Evolutionary conservation across 2,113 vertebrate species (phyloP), one percentile per base, ranked within the genome.

Genomic region (Riparia riparia): DNA sequence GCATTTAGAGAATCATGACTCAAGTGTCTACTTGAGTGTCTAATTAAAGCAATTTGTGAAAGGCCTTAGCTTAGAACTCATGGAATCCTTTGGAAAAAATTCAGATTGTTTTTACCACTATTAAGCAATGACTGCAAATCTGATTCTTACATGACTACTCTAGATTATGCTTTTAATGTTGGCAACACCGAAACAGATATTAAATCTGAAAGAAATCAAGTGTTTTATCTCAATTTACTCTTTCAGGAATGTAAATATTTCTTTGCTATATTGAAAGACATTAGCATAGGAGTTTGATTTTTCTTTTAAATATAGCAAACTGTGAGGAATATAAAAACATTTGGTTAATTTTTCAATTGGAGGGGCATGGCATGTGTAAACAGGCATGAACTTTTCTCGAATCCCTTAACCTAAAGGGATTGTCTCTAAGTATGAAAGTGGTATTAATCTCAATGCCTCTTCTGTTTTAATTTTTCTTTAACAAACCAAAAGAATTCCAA

Each of bases 21-120:
- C 45, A 54, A 89, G n/a, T 51, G 51, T 91, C 69, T 89, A 89
- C 45, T 80, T 42, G 51, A 89, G n/a, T 51, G 51, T 91, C 69
- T 89, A 89, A 93, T 91, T 92, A 91, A 90, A 95, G 45, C 37
- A 89, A 61, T 61, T 82, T 65, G 26, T 80, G 63, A 94, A 94
- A 85, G 8, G 7, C 37, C 41, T 53, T 87, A 45, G 6, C 10
- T 68, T 70, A 95, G 14, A 87, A 28, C 21, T 76, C 39, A 68
- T 65, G 60, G 49, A 90, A 69, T 89, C 76, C 31, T 76, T 11
- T 51, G 54, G 32, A 86, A 85, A 74, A 87, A 89, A 42, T 80
- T 45, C 65, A 82, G 34, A 42, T 25, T 69, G 29, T 53, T 82
- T 96, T 74, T 85, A 32, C 53, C 25, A 41, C n/a, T 86, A n/a